Percentiles rank a stretch among this genome's conserved stretches.
Conservation (phyloP, 2,113 vertebrate species). For the Apodemus sylvaticus region DNA sequence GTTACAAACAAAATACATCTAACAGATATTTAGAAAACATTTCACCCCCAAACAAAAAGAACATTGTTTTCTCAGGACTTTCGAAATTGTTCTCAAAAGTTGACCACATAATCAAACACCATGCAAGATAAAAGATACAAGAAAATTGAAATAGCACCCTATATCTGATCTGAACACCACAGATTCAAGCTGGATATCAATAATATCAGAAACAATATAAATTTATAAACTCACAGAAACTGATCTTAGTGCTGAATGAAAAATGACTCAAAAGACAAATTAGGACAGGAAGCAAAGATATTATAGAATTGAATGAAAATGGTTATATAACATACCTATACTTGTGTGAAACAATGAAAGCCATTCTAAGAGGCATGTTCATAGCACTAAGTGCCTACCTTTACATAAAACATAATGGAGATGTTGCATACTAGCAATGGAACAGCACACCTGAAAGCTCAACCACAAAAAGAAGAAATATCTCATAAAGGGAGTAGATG, state of each 20-base stretch:
- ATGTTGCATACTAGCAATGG: neutral
- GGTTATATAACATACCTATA: neutral
- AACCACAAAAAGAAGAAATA: neutral
- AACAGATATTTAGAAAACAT: neutral
- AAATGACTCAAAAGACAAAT: too few species aligned
- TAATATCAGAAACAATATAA: neutral
- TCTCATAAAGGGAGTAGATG: neutral
- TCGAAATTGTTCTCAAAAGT: neutral
- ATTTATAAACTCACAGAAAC: too few species aligned
- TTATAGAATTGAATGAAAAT: neutral
- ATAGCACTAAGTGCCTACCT: neutral
- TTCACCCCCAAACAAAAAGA: neutral
- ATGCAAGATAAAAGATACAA: neutral
- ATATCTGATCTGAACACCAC: neutral
- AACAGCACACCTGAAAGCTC: neutral
- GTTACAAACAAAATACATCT: neutral
- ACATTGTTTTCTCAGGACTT: neutral
- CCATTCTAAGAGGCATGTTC: neutral
- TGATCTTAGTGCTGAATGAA: too few species aligned
- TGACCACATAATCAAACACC: neutral
- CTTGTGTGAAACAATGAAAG: neutral
- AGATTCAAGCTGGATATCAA: neutral
- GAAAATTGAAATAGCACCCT: neutral
- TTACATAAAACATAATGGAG: neutral
- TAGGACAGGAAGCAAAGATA: too few species aligned